These are phyloP conservation scores for Aspidiotus destructor DNA, from an alignment of 2,888 invertebrate genomes.

Conservation along the genomic window DNA sequence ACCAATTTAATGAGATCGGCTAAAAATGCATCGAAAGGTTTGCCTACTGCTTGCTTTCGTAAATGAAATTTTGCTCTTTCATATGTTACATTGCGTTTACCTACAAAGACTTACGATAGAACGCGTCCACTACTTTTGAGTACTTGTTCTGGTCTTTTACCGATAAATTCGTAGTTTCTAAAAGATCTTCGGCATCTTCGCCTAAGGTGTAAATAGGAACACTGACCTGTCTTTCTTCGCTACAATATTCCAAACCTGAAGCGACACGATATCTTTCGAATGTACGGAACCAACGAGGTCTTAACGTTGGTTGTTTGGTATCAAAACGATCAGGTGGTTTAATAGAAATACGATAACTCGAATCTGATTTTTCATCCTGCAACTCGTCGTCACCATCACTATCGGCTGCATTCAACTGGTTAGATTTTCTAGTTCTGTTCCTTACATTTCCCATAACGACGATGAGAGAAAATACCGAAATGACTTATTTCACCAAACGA, in stretches of 20 bases:
- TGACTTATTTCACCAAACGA: too few species aligned
- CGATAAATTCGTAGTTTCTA: neutral
- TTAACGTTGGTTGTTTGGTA: neutral
- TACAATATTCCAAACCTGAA: neutral
- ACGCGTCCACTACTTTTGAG: neutral
- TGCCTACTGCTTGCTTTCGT: neutral
- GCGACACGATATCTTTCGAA: neutral
- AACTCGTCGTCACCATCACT: too few species aligned
- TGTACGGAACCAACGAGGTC: neutral
- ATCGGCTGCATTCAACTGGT: too few species aligned
- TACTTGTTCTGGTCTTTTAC: neutral
- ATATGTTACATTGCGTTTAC: neutral
- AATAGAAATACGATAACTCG: too few species aligned
- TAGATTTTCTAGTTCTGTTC: too few species aligned
- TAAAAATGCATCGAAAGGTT: neutral
- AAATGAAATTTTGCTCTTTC: neutral
- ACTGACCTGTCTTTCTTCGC: neutral
- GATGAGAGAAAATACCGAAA: too few species aligned
- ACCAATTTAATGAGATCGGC: neutral
- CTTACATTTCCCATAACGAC: too few species aligned
- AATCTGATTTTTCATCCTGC: too few species aligned
- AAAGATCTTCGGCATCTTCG: neutral
- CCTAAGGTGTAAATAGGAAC: neutral
- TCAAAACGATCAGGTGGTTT: neutral
- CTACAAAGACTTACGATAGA: neutral